Conservation (phyloP, 2,888 invertebrate species). For the Stenichneumon culpator region DNA sequence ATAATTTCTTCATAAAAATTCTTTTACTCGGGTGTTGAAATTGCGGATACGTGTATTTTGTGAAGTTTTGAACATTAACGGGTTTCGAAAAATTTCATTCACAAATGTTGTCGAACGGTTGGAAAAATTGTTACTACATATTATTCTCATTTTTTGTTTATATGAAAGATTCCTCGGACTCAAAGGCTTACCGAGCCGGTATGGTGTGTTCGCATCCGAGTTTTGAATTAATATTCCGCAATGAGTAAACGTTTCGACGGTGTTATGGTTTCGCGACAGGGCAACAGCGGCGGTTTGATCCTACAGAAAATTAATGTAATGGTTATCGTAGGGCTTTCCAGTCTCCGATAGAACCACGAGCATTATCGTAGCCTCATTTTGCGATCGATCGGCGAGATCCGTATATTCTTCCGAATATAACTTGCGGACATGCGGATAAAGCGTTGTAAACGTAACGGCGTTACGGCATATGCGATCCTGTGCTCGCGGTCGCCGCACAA, state of each 20-base stretch:
- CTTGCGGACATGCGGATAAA: slow-evolving; percentile 23
- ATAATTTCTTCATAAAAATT: too few relatives aligned
- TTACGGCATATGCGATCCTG: slow-evolving; percentile 19
- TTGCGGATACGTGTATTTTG: too few relatives aligned
- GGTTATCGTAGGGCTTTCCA: background rate
- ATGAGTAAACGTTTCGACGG: background rate
- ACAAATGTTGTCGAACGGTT: too few relatives aligned
- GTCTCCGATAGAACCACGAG: background rate
- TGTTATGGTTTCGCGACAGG: background rate
- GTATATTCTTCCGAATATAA: slow-evolving; percentile 44
- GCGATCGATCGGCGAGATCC: slow-evolving; percentile 22
- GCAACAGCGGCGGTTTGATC: background rate
- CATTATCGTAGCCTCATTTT: slow-evolving; percentile 18
- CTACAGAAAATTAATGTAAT: slow-evolving; percentile 4
- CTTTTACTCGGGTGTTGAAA: too few relatives aligned
- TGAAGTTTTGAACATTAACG: too few relatives aligned
- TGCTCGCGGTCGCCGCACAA: slow-evolving; percentile 34
- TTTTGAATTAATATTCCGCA: background rate
- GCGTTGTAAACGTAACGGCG: slow-evolving; percentile 26
- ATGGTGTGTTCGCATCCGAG: too few relatives aligned
- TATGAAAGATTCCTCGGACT: too few relatives aligned
- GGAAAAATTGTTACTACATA: too few relatives aligned
- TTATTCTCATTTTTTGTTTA: too few relatives aligned
- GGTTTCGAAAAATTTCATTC: too few relatives aligned
- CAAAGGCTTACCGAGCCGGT: too few relatives aligned